phyloP scores from a whole-genome alignment of 2,797 vertebrate genomes.

The Lemur catta region DNA sequence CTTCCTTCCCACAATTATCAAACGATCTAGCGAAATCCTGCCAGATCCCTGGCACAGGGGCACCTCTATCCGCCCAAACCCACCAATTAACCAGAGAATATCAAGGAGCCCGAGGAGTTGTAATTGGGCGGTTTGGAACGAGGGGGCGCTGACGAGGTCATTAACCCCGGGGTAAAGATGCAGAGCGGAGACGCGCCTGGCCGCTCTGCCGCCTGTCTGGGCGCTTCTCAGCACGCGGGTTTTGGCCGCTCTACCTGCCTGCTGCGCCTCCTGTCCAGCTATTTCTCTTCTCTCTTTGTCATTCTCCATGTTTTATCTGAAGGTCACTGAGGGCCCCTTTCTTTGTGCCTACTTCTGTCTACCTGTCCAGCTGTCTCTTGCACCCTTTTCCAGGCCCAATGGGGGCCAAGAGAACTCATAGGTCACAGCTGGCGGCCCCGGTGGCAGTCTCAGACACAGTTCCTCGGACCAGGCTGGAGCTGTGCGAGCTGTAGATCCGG shows the following conservation, averaged over 20 bases:
- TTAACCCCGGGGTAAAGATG: neutral
- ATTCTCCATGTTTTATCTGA: neutral
- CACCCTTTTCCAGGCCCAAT: neutral
- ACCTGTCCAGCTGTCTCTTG: neutral
- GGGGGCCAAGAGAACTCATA: neutral
- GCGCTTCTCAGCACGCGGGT: constrained; percentile 40
- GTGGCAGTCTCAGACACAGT: rapidly evolving
- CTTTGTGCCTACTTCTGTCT: neutral
- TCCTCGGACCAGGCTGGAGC: neutral
- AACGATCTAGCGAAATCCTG: neutral
- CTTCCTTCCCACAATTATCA: neutral
- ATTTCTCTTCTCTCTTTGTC: neutral
- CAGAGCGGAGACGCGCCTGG: no score
- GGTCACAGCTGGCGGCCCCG: neutral
- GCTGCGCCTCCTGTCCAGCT: neutral
- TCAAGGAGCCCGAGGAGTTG: neutral
- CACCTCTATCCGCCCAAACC: neutral
- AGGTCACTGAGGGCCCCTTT: neutral
- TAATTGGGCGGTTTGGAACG: neutral
- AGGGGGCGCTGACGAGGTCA: constrained; percentile 9
- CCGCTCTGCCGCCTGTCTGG: neutral
- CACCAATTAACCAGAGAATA: constrained; percentile 3
- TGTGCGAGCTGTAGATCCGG: neutral
- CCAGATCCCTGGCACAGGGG: neutral
- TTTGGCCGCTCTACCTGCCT: neutral